Evolutionary conservation across 2,888 invertebrate genomes (phyloP).

Genomic region (Apamea sordens): DNA sequence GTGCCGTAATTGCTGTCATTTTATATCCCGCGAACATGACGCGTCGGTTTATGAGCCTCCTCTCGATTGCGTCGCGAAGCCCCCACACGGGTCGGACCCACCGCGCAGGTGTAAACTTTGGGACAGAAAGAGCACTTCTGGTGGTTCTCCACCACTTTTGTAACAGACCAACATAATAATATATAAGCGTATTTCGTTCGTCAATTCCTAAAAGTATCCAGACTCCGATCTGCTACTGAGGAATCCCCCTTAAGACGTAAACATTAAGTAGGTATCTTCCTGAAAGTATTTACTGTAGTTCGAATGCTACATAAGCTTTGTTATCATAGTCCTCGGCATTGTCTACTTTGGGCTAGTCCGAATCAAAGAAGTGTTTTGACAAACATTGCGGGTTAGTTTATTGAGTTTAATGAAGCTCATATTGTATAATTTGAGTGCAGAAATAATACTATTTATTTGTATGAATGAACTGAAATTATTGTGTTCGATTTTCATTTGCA

Average conservation of each 20-base stretch:
- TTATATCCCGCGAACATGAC: conserved; percentile 71
- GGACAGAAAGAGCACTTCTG: neutral
- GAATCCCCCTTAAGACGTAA: neutral
- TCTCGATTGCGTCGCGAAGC: conserved; percentile 66
- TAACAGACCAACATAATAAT: neutral
- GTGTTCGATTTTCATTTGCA: neutral
- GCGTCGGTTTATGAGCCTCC: conserved; percentile 65
- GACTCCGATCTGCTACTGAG: too few relatives aligned
- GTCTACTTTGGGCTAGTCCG: neutral
- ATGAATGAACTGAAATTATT: too few relatives aligned
- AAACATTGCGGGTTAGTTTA: neutral
- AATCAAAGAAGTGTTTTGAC: neutral
- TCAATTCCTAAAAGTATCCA: neutral
- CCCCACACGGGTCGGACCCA: conserved; percentile 44
- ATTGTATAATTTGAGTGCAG: neutral
- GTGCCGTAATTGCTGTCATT: conserved; percentile 74
- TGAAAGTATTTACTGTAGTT: neutral
- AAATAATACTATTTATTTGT: neutral
- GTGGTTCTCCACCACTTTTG: neutral
- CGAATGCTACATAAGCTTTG: neutral
- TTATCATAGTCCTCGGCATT: neutral
- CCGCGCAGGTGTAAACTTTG: conserved; percentile 13
- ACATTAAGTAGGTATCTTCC: neutral
- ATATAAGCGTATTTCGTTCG: neutral
- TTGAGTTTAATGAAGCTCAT: neutral